Base-by-base conservation (phyloP, 1,140 invertebrate species). In the Proctacanthus coquilletti region DNA sequence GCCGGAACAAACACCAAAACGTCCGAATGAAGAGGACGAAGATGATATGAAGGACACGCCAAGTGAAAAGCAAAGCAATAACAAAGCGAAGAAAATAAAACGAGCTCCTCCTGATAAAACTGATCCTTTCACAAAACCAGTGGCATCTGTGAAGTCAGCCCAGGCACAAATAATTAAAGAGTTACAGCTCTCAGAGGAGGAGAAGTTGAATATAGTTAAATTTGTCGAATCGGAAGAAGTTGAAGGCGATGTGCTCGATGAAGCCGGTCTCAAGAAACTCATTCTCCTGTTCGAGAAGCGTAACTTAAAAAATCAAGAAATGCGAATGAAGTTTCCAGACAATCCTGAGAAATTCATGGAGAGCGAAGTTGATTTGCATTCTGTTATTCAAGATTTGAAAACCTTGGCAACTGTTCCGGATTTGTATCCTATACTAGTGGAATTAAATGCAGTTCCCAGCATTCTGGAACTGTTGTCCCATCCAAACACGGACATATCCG, bases 291-390 rank as follows among this genome's bases (percentile, higher is more conserved):
- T 98, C 68, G 95, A 98, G 55, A 97, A 98, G 53, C 75, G 84
- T 54, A 80, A 84, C 29, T 65, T 94, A 0, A 91, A 82, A 61
- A 99, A 99, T 61, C 84, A 95, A 57, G 94, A 98, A 67, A 89
- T 96, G 80, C 72, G 96, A 48, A 96, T 98, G 1, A 99, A 99
- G 63, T 98, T 92, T 66, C 84, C 92, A 3, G 94, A 98, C 61
- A 77, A 84, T 48, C 89, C 96, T 27, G 87, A 96, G 56, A 95
- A 94, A 61, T 99, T 99, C 64, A 96, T 99, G 92, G 94, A 98
- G 48, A 96, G 93, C 35, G 96, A 99, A 69, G 65, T 98, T 9
- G 92, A 97, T 63, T 63, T 97, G 30, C 86, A 95, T 64, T 84
- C 88, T 50, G 76, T 80, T 2, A 71, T 97, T 42, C 80, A 97